Evolutionary conservation across 2,797 vertebrate genomes (phyloP).

Genomic region (Erethizon dorsatum): DNA sequence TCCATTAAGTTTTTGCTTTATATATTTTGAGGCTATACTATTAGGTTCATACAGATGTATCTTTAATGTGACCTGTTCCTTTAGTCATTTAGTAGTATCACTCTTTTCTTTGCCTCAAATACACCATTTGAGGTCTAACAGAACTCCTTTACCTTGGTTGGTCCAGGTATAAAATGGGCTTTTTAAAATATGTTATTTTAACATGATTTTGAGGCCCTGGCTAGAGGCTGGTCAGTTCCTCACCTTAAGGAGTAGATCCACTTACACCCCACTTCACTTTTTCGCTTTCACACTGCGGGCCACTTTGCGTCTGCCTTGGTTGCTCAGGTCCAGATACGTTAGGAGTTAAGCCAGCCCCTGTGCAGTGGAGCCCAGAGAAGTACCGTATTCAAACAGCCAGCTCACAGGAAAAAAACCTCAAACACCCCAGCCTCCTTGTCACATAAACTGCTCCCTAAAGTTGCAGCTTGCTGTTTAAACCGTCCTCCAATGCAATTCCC

Average conservation of each 20-base stretch:
- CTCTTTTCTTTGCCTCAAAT: neutral
- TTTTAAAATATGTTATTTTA: neutral
- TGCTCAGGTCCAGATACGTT: neutral
- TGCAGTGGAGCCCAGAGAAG: neutral
- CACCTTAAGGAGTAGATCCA: neutral
- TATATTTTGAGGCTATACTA: neutral
- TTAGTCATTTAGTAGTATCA: neutral
- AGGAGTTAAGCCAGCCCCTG: neutral
- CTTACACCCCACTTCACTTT: neutral
- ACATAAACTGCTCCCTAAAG: neutral
- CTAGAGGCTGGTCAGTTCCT: neutral
- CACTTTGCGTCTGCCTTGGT: neutral
- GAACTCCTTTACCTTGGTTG: neutral
- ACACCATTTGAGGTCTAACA: neutral
- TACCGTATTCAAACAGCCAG: neutral
- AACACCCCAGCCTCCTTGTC: neutral
- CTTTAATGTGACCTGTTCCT: neutral
- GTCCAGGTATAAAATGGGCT: neutral
- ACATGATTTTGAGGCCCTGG: neutral
- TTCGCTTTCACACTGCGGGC: neutral
- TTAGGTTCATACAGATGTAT: neutral
- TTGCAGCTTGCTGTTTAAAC: neutral
- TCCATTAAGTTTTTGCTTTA: slow-evolving; percentile 17
- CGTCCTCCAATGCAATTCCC: neutral
- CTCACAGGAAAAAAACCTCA: neutral